Evolutionary conservation across 2,888 invertebrate genomes (phyloP).

Genomic region (Oxytorus armatus): DNA sequence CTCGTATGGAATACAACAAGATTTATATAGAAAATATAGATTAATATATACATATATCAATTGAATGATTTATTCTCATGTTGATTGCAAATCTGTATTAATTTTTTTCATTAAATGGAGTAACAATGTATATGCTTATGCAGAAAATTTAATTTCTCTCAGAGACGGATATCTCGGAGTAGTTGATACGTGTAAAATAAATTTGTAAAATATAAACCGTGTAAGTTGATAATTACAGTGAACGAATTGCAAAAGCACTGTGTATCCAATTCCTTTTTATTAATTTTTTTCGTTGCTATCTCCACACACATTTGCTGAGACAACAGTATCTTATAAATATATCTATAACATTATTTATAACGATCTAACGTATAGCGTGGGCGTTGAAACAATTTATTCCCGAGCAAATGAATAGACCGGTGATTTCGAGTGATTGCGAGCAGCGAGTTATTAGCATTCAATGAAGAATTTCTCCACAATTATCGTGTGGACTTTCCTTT

Average conservation of each 20-base stretch:
- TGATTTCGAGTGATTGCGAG: slow-evolving; percentile 6
- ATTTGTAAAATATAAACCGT: too few species aligned
- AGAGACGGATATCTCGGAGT: neutral
- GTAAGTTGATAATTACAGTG: slow-evolving; percentile 1
- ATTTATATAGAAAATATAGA: neutral
- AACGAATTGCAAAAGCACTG: neutral
- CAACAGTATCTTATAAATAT: slow-evolving; percentile 1
- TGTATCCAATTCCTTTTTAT: neutral
- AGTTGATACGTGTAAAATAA: slow-evolving; percentile 3
- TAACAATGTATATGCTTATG: neutral
- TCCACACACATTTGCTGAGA: neutral
- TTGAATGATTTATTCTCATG: neutral
- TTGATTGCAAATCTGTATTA: slow-evolving; percentile 8
- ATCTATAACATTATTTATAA: neutral
- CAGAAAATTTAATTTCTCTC: slow-evolving; percentile 3
- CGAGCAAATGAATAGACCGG: slow-evolving; percentile 16
- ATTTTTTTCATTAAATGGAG: neutral
- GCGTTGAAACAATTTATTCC: slow-evolving; percentile 5
- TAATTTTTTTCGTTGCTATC: slow-evolving; percentile 5
- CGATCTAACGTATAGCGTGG: slow-evolving; percentile 13
- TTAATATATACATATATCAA: slow-evolving; percentile 7
- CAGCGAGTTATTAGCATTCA: slow-evolving; percentile 23
- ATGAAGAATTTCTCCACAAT: slow-evolving; percentile 35
- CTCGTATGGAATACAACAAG: neutral
- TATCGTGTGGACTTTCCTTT: slow-evolving; percentile 48